Evolutionary conservation across 2,797 vertebrate genomes (phyloP).

Genomic region (Spondyliosoma cantharus): DNA sequence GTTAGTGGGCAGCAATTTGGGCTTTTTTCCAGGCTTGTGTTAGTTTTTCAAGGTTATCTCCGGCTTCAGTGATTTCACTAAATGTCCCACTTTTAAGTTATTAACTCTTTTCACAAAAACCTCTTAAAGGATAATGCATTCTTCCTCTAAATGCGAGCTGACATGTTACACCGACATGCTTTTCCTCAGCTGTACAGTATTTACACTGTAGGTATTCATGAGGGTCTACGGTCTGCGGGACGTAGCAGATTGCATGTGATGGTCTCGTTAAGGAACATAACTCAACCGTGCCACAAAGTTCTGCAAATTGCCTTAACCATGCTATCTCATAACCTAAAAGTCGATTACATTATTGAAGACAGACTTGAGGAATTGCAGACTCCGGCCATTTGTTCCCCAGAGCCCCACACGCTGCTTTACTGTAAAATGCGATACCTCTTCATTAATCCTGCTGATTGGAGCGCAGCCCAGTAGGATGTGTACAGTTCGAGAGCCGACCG

Average conservation of each 20-base stretch:
- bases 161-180: conserved; percentile 46
- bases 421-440: conserved; percentile 83
- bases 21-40: conserved; percentile 39
- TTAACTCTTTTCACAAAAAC: conserved; percentile 55
- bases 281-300: conserved; percentile 68
- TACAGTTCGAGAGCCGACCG: conserved; percentile 63
- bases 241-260: conserved; percentile 77
- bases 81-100: conserved; percentile 55
- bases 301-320: conserved; percentile 71
- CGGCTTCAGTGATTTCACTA: conserved; percentile 31
- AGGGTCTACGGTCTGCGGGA: conserved; percentile 55
- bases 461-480: conserved; percentile 75
- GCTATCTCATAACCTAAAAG: conserved; percentile 73
- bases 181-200: conserved; percentile 47
- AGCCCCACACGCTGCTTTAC: conserved; percentile 72
- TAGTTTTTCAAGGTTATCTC: conserved; percentile 38
- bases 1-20: conserved; percentile 27
- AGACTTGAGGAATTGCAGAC: conserved; percentile 77
- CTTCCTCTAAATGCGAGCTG: conserved; percentile 51
- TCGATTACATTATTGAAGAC: conserved; percentile 79
- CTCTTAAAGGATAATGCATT: conserved; percentile 56
- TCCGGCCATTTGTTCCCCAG: conserved; percentile 66
- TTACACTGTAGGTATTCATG: conserved; percentile 74
- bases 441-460: conserved; percentile 84
- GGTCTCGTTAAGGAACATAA: conserved; percentile 78